Conservation (phyloP, 2,888 invertebrate genomes). For the Euplexia lucipara region DNA sequence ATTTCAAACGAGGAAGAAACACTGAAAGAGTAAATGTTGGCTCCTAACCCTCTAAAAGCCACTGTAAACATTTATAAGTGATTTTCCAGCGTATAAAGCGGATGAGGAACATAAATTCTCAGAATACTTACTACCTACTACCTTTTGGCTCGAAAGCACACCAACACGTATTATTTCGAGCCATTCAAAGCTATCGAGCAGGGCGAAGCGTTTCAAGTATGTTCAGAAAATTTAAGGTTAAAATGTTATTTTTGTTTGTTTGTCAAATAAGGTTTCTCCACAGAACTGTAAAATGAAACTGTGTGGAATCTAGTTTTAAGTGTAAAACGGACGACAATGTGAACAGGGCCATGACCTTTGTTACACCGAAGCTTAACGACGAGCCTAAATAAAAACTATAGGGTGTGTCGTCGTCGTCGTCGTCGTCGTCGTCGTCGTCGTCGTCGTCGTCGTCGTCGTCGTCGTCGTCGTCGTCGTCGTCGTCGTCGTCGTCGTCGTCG, state of each 20-base stretch:
- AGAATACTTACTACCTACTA: constrained; percentile 16
- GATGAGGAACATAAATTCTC: constrained; percentile 36
- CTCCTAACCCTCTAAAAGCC: constrained; percentile 17
- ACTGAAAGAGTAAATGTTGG: constrained; percentile 25
- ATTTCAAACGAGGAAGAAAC: constrained; percentile 13
- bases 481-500: too few relatives aligned
- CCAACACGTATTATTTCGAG: constrained; percentile 25
- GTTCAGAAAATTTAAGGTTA: not conserved
- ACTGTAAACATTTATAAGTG: constrained; percentile 34
- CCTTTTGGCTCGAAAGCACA: constrained; percentile 36
- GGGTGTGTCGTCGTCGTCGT: not conserved
- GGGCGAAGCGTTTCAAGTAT: constrained; percentile 14
- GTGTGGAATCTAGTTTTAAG: constrained; percentile 43
- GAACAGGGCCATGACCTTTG: constrained; percentile 36
- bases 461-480: too few relatives aligned
- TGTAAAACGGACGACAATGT: constrained; percentile 28
- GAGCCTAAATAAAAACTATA: constrained; percentile 19
- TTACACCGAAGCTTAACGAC: constrained; percentile 13
- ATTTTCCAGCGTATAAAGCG: constrained; percentile 32
- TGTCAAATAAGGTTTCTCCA: constrained; percentile 32
- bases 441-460: too few relatives aligned
- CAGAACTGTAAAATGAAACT: not conserved
- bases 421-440: too few relatives aligned
- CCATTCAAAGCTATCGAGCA: constrained; percentile 16
- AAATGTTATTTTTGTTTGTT: constrained; percentile 23